Conservation (phyloP, 2,797 vertebrate genomes). For the Euthynnus affinis region DNA sequence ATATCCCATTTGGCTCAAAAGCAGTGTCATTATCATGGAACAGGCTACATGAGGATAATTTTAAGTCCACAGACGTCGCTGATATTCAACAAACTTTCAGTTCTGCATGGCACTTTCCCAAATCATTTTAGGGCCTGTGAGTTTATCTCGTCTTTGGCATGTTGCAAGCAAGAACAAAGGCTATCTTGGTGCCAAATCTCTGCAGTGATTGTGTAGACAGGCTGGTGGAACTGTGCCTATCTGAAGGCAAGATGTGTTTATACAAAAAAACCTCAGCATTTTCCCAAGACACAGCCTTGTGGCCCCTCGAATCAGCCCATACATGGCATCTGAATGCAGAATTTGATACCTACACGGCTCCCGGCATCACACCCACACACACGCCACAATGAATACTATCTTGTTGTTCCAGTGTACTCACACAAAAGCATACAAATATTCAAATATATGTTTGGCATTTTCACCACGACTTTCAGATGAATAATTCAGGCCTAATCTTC, state of each 20-base stretch:
- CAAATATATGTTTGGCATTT: slow-evolving; percentile 76
- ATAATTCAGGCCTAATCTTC: slow-evolving; percentile 79
- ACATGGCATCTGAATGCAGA: slow-evolving; percentile 52
- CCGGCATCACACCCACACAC: slow-evolving; percentile 36
- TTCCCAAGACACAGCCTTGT: slow-evolving; percentile 63
- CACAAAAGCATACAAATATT: slow-evolving; percentile 68
- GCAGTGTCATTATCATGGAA: slow-evolving; percentile 37
- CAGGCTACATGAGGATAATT: slow-evolving; percentile 9
- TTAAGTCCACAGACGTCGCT: slow-evolving; percentile 25
- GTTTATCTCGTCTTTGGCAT: slow-evolving; percentile 26
- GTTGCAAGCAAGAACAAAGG: slow-evolving; percentile 37
- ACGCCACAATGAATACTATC: slow-evolving; percentile 48
- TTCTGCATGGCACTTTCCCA: slow-evolving; percentile 24
- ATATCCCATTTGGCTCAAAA: slow-evolving; percentile 61
- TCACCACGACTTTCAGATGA: slow-evolving; percentile 72
- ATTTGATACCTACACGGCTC: slow-evolving; percentile 32
- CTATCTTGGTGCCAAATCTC: slow-evolving; percentile 56
- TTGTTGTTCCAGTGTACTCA: slow-evolving; percentile 37
- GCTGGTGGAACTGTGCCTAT: slow-evolving; percentile 33
- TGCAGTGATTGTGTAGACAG: slow-evolving; percentile 38
- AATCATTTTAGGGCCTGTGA: slow-evolving; percentile 29
- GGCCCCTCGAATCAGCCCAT: slow-evolving; percentile 46
- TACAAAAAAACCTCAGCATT: slow-evolving; percentile 48
- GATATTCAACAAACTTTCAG: slow-evolving; percentile 40
- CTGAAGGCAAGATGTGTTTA: slow-evolving; percentile 50